A percentile compares a stretch with the other conserved stretches of the same genome.
Conservation (phyloP, 2,113 vertebrate genomes). For the Ophiodon elongatus region DNA sequence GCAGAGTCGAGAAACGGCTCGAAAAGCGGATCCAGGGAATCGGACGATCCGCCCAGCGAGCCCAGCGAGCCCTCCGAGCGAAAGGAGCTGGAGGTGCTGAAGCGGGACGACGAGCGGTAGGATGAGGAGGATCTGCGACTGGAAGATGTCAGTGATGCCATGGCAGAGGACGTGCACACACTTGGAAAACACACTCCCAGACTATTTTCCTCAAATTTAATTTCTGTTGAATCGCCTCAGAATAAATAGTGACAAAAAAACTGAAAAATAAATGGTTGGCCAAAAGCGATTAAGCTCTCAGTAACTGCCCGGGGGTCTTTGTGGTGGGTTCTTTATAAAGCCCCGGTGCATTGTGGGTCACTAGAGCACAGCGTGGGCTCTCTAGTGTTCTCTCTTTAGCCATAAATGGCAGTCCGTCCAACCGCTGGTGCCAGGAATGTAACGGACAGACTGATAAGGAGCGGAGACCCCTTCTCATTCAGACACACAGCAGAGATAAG, state of each 20-base stretch:
- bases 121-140: constrained; percentile 75
- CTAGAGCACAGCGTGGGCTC: constrained; percentile 28
- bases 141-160: constrained; percentile 79
- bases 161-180: constrained; percentile 42
- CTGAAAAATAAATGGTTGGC: neutral
- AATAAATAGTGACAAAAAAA: neutral
- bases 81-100: constrained; percentile 79
- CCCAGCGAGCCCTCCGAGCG: constrained; percentile 64
- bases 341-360: constrained; percentile 75
- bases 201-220: neutral
- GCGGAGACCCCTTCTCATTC: constrained; percentile 45
- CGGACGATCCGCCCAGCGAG: constrained; percentile 25
- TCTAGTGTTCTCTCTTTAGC: constrained; percentile 43
- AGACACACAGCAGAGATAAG: constrained; percentile 62
- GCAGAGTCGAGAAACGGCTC: constrained; percentile 74
- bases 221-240: neutral
- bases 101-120: constrained; percentile 74
- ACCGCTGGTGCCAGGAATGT: constrained; percentile 73
- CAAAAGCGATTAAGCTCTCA: constrained; percentile 2
- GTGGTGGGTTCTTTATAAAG: constrained; percentile 53
- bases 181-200: constrained; percentile 2
- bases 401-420: constrained; percentile 77
- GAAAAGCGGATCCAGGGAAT: constrained; percentile 73
- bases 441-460: constrained; percentile 81
- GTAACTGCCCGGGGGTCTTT: constrained; percentile 15